Base-by-base conservation (phyloP, 1,140 invertebrate genomes). In the Drosophila sp. region DNA sequence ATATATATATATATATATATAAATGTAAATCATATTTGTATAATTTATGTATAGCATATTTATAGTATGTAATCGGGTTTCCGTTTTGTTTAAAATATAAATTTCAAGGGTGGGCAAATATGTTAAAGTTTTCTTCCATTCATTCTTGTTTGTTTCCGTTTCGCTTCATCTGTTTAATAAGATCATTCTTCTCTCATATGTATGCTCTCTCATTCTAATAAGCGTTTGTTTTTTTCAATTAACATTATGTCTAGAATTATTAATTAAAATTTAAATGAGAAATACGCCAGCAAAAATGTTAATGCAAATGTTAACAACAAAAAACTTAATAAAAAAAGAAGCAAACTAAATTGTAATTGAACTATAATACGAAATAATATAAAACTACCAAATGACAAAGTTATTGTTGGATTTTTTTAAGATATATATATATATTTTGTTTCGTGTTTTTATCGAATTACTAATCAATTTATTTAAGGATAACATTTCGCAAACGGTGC, bases 101-200 rank as follows among this genome's bases (percentile, higher is more conserved):
- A 78, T 76, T 79, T 76, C 50, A 82, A 86, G 83, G 83, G 83
- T 86, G 83, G 83, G 84, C 79, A 55, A 50, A 50, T 50, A 50
- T 25, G 44, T 50, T 50, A 50, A 50, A 50, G 23, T 50, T 50
- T 25, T 76, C 25, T 55, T 23, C 30, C 61, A 55, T 66, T 55
- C 44, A 23, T 40, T 57, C 25, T 10, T 67, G 38, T 60, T 25
- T 38, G 29, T 47, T 70, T 54, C 50, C 54, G n/a, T 33, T 72
- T 58, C 11, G 38, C 23, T 60, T 68, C 60, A 66, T 67, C 64
- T 60, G 55, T 72, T 70, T 54, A n/a, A 44, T 65, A 63, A 69
- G 58, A 32, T 55, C 47, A 32, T 38, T 10, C 32, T 27, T 35
- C 5, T 30, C 32, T 25, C 8, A 23, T 33, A 41, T 11, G 7